Base-by-base conservation (phyloP, 2,888 invertebrate genomes). In the Apotomis betuletana region DNA sequence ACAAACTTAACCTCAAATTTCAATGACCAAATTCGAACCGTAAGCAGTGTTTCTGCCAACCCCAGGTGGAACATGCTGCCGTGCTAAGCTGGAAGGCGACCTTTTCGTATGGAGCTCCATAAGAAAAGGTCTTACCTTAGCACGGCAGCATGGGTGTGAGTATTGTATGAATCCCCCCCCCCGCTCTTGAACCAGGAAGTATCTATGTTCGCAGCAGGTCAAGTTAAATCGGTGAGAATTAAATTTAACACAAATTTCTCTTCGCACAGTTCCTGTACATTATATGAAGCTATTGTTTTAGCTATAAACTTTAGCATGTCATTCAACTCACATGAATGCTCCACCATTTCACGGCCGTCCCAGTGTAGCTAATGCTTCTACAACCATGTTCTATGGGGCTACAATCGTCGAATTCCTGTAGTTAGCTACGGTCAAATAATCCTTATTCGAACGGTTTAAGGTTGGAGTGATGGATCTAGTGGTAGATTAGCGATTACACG, bases 401-500 rank as follows among this genome's bases (percentile, higher is more conserved):
- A 60, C 60, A 59, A 54, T 65, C 65, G 41, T 67, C 61, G 61
- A 67, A 67, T 71, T 67, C 67, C 54, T 68, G 27, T 52, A 52
- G 6, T 15, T 5, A 9, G 62, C 44, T 41, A 58, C 8, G 41
- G 10, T 5, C n/a, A 46, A 54, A 52, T 15, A 12, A 46, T 12
- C 54, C 63, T 63, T 72, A 68, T 68, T 63, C 4, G 57, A 10
- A 36, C 5, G 63, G 46, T 27, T 5, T 63, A 63, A 61, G 67
- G 44, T 5, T 36, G 41, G 51, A 36, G 44, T 8, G 61, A 59
- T 72, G 74, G 70, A 52, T 69, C 69, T 74, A 64, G 70, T 74
- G 74, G 61, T 57, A 77, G 75, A 82, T 83, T 83, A 83, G 71
- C 76, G 80, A 83, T 84, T 83, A 84, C 80, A 82, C 75, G 80